Base-by-base conservation (phyloP, 1,140 invertebrate genomes). In the Microvelia longipes region DNA sequence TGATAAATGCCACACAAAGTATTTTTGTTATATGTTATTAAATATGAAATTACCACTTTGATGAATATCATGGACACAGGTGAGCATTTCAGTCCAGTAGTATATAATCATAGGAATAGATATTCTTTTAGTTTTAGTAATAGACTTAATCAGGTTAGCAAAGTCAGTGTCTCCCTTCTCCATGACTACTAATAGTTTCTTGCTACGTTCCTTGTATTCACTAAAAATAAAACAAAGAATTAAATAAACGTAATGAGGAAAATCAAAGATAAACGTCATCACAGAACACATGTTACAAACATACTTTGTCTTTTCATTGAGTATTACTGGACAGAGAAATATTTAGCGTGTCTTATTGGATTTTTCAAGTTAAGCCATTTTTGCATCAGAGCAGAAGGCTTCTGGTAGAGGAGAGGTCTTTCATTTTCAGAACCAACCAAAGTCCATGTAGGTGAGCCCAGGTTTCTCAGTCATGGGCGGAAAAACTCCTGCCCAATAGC, bases 11-110 rank as follows among this genome's bases (percentile, higher is more conserved):
- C n/a, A n/a, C n/a, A n/a, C n/a, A n/a, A n/a, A n/a, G n/a, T n/a
- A n/a, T n/a, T n/a, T n/a, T n/a, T n/a, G n/a, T n/a, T n/a, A n/a
- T n/a, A n/a, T n/a, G n/a, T n/a, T n/a, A n/a, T n/a, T n/a, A n/a
- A n/a, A n/a, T n/a, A n/a, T n/a, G n/a, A n/a, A n/a, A n/a, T n/a
- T 80, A 91, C 92, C 92, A 81, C 91, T 85, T 74, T 89, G 83
- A 76, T 98, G 96, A 75, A 98, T 95, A 74, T 92, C 88, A 76
- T 90, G 83, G 0, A 98, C 96, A 73, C 93, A 93, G 67, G 85
- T 84, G 28, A 98, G 81, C 93, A 98, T 98, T 81, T 96, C 90
- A 75, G 88, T 86, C 92, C 95, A 98, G 82, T 94, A 96, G 78
- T 90, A 92, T 73, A 91, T 84, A 77, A 91, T 88, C 73, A 78